phyloP scores from a whole-genome alignment of 2,797 vertebrate species.

The Rhabdomys pumilio region DNA sequence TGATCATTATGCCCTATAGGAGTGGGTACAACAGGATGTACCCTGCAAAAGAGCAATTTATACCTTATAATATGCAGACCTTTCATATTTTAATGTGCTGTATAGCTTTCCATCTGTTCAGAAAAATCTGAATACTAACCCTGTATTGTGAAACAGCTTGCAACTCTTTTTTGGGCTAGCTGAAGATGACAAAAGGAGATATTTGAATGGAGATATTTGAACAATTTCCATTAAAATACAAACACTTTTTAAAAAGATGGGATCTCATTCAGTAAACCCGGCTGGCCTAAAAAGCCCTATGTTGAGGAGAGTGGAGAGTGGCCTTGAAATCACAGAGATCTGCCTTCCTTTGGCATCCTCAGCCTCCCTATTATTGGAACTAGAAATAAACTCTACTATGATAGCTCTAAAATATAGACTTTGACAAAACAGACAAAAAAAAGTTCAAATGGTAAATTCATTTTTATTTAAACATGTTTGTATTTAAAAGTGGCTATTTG shows the following conservation, averaged over 20 bases:
- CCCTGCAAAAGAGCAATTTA: background rate
- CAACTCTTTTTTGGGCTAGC: background rate
- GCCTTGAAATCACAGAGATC: background rate
- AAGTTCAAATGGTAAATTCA: background rate
- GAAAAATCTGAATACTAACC: background rate
- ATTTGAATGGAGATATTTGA: constrained; percentile 3
- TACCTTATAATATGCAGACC: background rate
- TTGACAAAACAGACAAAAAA: background rate
- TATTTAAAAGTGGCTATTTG: background rate
- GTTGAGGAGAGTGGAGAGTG: background rate
- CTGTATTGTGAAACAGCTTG: background rate
- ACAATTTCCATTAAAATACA: constrained; percentile 17
- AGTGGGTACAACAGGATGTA: background rate
- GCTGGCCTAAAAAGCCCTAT: no score
- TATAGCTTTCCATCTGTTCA: background rate
- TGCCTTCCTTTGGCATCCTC: background rate
- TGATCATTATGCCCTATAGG: constrained; percentile 41
- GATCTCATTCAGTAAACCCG: background rate
- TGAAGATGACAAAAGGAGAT: background rate
- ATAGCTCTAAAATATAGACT: background rate
- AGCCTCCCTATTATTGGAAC: background rate
- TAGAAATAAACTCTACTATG: background rate
- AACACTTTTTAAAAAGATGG: background rate
- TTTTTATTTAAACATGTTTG: constrained; percentile 44
- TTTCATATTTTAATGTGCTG: constrained; percentile 1